These are phyloP conservation scores for Drosophila histrio DNA, from an alignment of 2,888 invertebrate genomes.

Conservation along the genomic window DNA sequence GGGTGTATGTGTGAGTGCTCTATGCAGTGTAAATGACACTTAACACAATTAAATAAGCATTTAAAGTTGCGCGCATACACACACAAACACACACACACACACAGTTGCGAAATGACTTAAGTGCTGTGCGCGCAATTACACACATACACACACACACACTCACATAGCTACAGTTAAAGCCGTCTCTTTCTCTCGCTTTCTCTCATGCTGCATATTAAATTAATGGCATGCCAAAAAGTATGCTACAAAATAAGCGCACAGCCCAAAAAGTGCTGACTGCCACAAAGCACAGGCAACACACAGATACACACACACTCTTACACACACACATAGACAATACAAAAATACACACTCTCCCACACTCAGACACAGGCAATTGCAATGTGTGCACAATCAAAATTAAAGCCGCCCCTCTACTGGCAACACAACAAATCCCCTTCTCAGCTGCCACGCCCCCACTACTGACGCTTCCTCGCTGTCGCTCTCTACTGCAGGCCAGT, in stretches of 20 bases:
- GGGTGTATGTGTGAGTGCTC: slow-evolving; percentile 12
- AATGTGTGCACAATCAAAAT: slow-evolving; percentile 60
- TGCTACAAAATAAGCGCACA: slow-evolving; percentile 53
- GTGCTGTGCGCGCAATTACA: slow-evolving; percentile 60
- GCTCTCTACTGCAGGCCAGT: slow-evolving; percentile 50
- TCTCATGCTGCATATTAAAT: slow-evolving; percentile 63
- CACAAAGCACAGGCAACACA: slow-evolving; percentile 33
- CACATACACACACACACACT: slow-evolving; percentile 17
- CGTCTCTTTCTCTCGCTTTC: neutral
- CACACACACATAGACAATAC: neutral
- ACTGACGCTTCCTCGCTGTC: neutral
- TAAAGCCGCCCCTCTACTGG: slow-evolving; percentile 38
- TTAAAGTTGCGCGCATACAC: slow-evolving; percentile 63
- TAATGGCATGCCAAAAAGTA: slow-evolving; percentile 71
- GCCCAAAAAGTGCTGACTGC: slow-evolving; percentile 56
- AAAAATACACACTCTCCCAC: neutral
- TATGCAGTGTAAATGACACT: slow-evolving; percentile 74
- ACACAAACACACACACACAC: slow-evolving; percentile 15
- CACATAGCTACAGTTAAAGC: neutral
- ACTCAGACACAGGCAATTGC: slow-evolving; percentile 32
- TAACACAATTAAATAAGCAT: slow-evolving; percentile 80
- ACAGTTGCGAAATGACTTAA: slow-evolving; percentile 49
- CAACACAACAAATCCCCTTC: slow-evolving; percentile 3
- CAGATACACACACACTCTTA: slow-evolving; percentile 4
- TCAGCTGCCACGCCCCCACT: neutral